Conservation (phyloP, 2,113 vertebrate species). For the Channa maculata region DNA sequence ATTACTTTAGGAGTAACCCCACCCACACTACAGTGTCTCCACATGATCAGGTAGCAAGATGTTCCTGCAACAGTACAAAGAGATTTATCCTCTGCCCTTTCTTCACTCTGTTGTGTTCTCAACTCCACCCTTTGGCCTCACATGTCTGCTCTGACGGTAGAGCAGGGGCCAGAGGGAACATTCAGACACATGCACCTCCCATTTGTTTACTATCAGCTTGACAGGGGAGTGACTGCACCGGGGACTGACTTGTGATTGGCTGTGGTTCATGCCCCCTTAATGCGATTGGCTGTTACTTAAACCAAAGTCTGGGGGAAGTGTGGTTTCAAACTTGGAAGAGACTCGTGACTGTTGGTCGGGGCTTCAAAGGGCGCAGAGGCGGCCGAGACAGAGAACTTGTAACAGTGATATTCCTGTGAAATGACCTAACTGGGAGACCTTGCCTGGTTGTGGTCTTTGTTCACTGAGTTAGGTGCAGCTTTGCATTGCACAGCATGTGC, state of each 20-base stretch:
- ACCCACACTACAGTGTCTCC: slow-evolving; percentile 25
- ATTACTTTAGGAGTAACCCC: slow-evolving; percentile 1
- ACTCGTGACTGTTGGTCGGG: slow-evolving; percentile 26
- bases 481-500: slow-evolving; percentile 34
- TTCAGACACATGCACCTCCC: slow-evolving; percentile 68
- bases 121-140: slow-evolving; percentile 65
- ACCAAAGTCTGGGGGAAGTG: not conserved
- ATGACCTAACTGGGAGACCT: slow-evolving; percentile 35
- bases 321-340: slow-evolving; percentile 49
- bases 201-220: slow-evolving; percentile 70
- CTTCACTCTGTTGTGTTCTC: slow-evolving; percentile 21
- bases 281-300: slow-evolving; percentile 38
- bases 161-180: slow-evolving; percentile 53
- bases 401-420: slow-evolving; percentile 62
- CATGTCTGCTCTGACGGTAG: slow-evolving; percentile 60
- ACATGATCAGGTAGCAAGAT: slow-evolving; percentile 37
- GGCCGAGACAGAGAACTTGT: not conserved
- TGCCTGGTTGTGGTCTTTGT: slow-evolving; percentile 29
- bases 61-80: slow-evolving; percentile 8
- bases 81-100: slow-evolving; percentile 1
- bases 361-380: slow-evolving; percentile 16
- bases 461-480: slow-evolving; percentile 14
- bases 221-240: slow-evolving; percentile 36
- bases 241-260: slow-evolving; percentile 42
- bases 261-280: slow-evolving; percentile 14